Conservation (phyloP, 2,888 invertebrate species). For the Orchesella flavescens region DNA sequence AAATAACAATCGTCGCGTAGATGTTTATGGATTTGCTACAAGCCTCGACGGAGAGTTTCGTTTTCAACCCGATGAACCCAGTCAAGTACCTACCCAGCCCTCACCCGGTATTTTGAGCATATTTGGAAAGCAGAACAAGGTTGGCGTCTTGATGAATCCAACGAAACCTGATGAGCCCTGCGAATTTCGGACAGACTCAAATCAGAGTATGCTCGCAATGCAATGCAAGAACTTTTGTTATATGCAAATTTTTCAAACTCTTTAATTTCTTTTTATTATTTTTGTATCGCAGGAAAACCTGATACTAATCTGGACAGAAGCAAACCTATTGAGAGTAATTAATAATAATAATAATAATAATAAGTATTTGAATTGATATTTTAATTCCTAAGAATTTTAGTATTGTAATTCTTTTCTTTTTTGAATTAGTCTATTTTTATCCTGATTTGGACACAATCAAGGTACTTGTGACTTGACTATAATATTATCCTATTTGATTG, state of each 20-base stretch:
- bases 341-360: too few relatives aligned
- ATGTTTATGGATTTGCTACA: not conserved
- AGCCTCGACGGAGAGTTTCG: not conserved
- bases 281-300: too few relatives aligned
- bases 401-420: too few relatives aligned
- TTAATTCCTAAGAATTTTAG: too few relatives aligned
- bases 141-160: not conserved
- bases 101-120: not conserved
- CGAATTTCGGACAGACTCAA: not conserved
- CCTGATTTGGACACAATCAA: not conserved
- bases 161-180: not conserved
- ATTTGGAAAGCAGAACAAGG: not conserved
- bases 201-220: not conserved
- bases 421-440: not conserved
- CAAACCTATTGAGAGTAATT: too few relatives aligned
- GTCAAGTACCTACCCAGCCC: not conserved
- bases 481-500: too few relatives aligned
- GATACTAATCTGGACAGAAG: too few relatives aligned
- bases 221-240: too few relatives aligned
- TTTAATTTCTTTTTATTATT: too few relatives aligned
- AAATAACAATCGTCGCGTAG: not conserved
- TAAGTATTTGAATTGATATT: too few relatives aligned
- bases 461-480: too few relatives aligned
- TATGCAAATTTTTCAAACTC: too few relatives aligned
- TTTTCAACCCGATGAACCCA: not conserved